Evolutionary conservation across 2,797 vertebrate species (phyloP).

Genomic region (Anableps anableps): DNA sequence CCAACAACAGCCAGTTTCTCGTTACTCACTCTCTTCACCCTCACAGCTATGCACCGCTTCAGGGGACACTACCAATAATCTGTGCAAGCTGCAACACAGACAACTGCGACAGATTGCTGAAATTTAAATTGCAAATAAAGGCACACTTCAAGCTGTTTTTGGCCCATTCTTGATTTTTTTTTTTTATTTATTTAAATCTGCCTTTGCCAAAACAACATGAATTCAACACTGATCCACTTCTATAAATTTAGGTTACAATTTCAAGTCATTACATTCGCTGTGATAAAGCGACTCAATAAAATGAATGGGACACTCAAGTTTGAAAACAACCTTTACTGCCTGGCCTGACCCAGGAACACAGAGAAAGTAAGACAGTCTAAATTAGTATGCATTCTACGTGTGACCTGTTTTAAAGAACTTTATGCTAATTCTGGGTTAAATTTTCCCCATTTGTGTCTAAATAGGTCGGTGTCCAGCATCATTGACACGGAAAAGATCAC

Average conservation of each 20-base stretch:
- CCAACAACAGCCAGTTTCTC: conserved; percentile 60
- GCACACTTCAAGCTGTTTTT: conserved; percentile 16
- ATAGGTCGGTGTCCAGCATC: conserved; percentile 26
- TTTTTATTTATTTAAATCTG: conserved; percentile 1
- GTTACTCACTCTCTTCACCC: conserved; percentile 45
- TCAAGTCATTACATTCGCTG: not conserved
- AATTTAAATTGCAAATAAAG: conserved; percentile 20
- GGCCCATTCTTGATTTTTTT: not conserved
- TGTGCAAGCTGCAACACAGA: conserved; percentile 42
- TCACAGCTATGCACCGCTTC: conserved; percentile 31
- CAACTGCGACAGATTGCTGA: conserved; percentile 20
- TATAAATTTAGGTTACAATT: not conserved
- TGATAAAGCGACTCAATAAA: not conserved
- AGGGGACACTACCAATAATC: conserved; percentile 53
- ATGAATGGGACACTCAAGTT: not conserved
- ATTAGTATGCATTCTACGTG: conserved; percentile 61
- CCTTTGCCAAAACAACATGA: not conserved
- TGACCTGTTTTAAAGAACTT: conserved; percentile 57
- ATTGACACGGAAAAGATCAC: conserved; percentile 4
- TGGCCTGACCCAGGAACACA: conserved; percentile 9
- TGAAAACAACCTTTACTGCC: not conserved
- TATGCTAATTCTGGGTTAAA: conserved; percentile 36
- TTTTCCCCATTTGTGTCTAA: conserved; percentile 30
- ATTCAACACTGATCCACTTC: not conserved
- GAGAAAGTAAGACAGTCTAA: conserved; percentile 30